phyloP scores from a whole-genome alignment of 1,140 invertebrate genomes.

The Listronotus oregonensis region DNA sequence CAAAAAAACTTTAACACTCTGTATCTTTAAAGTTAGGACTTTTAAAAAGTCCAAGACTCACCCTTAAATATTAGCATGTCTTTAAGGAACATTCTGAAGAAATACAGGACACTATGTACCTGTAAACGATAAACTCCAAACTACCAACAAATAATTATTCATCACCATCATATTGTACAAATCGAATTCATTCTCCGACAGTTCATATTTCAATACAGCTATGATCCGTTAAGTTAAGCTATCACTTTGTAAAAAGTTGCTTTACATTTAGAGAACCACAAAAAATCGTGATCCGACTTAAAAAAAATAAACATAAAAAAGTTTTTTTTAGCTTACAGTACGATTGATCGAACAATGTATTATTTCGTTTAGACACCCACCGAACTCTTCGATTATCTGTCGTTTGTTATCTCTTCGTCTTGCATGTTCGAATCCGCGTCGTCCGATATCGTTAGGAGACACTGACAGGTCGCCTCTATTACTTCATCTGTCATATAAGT shows the following conservation, averaged over 20 bases:
- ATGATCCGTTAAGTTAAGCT: background rate
- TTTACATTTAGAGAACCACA: background rate
- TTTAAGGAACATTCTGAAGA: no score
- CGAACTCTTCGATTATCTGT: slow-evolving; percentile 92
- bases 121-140: no score
- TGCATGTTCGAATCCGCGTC: slow-evolving; percentile 75
- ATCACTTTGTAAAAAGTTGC: background rate
- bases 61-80: no score
- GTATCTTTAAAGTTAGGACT: no score
- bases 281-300: background rate
- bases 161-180: no score
- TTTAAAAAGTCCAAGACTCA: no score
- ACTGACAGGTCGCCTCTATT: slow-evolving; percentile 93
- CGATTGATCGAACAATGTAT: slow-evolving; percentile 65
- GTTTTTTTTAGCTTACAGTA: slow-evolving; percentile 24
- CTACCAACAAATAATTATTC: no score
- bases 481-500: slow-evolving; percentile 91
- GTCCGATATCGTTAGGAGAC: slow-evolving; percentile 89
- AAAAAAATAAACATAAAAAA: background rate
- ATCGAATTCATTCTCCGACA: no score
- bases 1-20: no score
- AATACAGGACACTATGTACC: no score
- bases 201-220: background rate
- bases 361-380: slow-evolving; percentile 90
- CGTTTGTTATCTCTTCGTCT: slow-evolving; percentile 73